A percentile compares a stretch with the other conserved stretches of the same genome.
Conservation (phyloP, 2,113 vertebrate species). For the Thunnus maccoyii region DNA sequence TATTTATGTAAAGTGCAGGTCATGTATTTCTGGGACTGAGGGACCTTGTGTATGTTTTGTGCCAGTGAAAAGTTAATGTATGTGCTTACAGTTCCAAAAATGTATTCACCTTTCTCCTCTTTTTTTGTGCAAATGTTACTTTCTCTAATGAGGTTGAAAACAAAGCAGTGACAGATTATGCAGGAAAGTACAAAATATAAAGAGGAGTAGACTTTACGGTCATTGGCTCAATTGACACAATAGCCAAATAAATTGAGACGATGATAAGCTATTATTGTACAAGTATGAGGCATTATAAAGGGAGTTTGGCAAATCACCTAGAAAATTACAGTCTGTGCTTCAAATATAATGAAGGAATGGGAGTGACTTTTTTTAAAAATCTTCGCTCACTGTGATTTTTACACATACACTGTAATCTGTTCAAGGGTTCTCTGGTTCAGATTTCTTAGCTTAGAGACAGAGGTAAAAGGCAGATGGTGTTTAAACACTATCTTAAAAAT, state of each 20-base stretch:
- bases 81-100: constrained; percentile 15
- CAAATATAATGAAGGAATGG: constrained; percentile 13
- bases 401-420: constrained; percentile 50
- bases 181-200: not conserved
- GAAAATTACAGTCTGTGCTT: not conserved
- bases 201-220: not conserved
- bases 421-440: constrained; percentile 45
- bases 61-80: constrained; percentile 31
- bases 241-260: constrained; percentile 3
- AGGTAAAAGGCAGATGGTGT: constrained; percentile 58
- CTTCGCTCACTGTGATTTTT: constrained; percentile 36
- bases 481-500: constrained; percentile 58
- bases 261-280: no score
- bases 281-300: not conserved
- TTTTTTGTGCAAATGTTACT: not conserved
- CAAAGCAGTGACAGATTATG: not conserved
- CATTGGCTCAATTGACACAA: constrained; percentile 23
- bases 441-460: constrained; percentile 40
- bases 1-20: constrained; percentile 52
- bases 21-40: constrained; percentile 43
- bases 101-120: not conserved
- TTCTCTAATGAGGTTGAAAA: constrained; percentile 9
- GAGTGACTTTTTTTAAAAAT: constrained; percentile 27
- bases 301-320: not conserved
- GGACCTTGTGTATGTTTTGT: constrained; percentile 53